These are phyloP conservation scores for Andricus curvator DNA, from an alignment of 2,888 invertebrate genomes.

Conservation along the genomic window DNA sequence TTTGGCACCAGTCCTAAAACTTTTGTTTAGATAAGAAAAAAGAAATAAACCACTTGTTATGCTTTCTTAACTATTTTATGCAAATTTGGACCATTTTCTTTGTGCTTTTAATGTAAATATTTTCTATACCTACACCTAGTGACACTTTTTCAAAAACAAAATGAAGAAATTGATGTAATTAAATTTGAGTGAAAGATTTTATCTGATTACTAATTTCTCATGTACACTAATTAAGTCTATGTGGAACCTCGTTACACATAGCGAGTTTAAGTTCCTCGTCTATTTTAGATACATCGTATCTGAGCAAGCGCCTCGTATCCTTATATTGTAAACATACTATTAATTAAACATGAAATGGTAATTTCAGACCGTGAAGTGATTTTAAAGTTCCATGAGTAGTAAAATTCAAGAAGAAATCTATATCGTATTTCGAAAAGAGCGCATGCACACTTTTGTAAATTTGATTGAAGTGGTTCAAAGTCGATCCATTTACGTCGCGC, in stretches of 20 bases:
- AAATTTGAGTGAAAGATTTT: neutral
- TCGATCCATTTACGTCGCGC: neutral
- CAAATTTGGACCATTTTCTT: no score
- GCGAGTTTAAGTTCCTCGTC: neutral
- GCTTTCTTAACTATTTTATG: no score
- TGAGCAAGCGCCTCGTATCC: neutral
- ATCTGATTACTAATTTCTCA: neutral
- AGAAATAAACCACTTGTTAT: no score
- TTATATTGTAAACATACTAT: neutral
- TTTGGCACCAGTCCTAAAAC: no score
- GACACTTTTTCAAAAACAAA: no score
- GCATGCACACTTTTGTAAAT: neutral
- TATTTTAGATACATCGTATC: neutral
- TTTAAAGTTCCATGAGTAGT: neutral
- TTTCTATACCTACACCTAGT: no score
- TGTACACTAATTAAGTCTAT: neutral
- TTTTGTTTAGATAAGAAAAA: no score
- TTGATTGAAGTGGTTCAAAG: constrained; percentile 3
- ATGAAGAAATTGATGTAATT: neutral
- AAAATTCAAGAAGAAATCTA: neutral
- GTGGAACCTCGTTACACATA: neutral
- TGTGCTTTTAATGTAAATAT: no score
- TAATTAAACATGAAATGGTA: neutral
- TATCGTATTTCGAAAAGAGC: neutral
- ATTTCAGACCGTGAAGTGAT: neutral